A percentile compares a stretch with the other conserved stretches of the same genome.
Evolutionary conservation across 2,797 vertebrate species (phyloP).

Genomic region (Cossypha niveicapilla): DNA sequence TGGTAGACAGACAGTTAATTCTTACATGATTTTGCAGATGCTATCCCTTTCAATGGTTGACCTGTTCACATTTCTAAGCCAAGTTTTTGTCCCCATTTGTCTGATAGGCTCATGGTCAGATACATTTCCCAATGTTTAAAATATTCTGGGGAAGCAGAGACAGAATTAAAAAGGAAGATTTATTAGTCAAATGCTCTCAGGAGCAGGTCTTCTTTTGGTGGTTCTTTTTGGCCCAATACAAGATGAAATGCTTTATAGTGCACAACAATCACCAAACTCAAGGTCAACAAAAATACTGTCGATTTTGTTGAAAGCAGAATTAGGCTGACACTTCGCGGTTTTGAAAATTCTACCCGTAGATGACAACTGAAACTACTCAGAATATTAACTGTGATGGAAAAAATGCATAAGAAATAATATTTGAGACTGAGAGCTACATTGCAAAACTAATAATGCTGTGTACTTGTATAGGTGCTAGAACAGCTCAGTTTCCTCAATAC

Average conservation of each 20-base stretch:
- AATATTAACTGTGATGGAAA: constrained; percentile 28
- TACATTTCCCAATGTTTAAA: not conserved
- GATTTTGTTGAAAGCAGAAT: not conserved
- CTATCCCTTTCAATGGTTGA: not conserved
- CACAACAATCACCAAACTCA: not conserved
- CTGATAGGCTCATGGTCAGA: not conserved
- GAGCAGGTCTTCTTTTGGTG: not conserved
- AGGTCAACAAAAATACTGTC: not conserved
- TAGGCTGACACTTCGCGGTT: not conserved
- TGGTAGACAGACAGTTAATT: not conserved
- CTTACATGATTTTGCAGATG: not conserved
- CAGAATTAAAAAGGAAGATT: not conserved
- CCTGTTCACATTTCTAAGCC: not conserved
- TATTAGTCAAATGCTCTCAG: not conserved
- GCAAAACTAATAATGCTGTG: not conserved
- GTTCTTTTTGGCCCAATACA: not conserved
- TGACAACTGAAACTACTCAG: constrained; percentile 29
- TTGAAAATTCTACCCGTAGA: constrained; percentile 6
- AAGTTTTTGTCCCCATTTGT: not conserved
- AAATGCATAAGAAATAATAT: not conserved
- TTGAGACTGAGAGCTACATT: not conserved
- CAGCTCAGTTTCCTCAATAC: not conserved
- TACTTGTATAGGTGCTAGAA: not conserved
- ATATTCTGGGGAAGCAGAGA: not conserved
- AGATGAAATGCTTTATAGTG: not conserved